These are phyloP conservation scores for Pyrrhia umbra DNA, from an alignment of 2,888 invertebrate genomes.

Conservation along the genomic window DNA sequence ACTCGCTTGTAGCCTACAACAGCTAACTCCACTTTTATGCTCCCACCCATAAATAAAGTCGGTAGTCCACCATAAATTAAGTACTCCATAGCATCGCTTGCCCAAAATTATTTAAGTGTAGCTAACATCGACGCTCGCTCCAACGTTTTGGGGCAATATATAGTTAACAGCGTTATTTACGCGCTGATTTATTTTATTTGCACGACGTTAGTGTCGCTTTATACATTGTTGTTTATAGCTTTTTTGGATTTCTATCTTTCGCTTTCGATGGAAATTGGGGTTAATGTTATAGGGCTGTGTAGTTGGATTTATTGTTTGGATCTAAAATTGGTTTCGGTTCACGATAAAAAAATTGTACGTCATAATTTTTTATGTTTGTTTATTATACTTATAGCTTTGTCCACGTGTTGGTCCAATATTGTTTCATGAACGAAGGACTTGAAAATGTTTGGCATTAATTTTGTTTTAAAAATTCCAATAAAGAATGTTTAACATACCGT, in stretches of 20 bases:
- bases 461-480: not conserved
- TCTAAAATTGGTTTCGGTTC: slow-evolving; percentile 17
- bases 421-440: no score
- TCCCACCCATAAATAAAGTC: slow-evolving; percentile 57
- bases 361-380: slow-evolving; percentile 13
- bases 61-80: slow-evolving; percentile 65
- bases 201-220: slow-evolving; percentile 64
- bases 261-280: slow-evolving; percentile 52
- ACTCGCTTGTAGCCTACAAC: slow-evolving; percentile 39
- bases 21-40: slow-evolving; percentile 52
- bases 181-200: slow-evolving; percentile 79
- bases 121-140: slow-evolving; percentile 76
- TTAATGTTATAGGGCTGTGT: slow-evolving; percentile 32
- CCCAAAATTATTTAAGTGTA: slow-evolving; percentile 78
- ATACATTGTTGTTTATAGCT: slow-evolving; percentile 60
- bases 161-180: slow-evolving; percentile 83
- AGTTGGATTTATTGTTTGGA: slow-evolving; percentile 35
- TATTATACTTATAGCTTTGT: slow-evolving; percentile 1
- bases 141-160: slow-evolving; percentile 76
- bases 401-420: not conserved
- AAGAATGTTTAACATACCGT: not conserved
- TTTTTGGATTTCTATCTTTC: slow-evolving; percentile 56
- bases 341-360: slow-evolving; percentile 1
- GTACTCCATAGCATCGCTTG: slow-evolving; percentile 68
- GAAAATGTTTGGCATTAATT: no score